Evolutionary conservation across 2,113 vertebrate species (phyloP).

Genomic region (Monarcha castaneiventris): DNA sequence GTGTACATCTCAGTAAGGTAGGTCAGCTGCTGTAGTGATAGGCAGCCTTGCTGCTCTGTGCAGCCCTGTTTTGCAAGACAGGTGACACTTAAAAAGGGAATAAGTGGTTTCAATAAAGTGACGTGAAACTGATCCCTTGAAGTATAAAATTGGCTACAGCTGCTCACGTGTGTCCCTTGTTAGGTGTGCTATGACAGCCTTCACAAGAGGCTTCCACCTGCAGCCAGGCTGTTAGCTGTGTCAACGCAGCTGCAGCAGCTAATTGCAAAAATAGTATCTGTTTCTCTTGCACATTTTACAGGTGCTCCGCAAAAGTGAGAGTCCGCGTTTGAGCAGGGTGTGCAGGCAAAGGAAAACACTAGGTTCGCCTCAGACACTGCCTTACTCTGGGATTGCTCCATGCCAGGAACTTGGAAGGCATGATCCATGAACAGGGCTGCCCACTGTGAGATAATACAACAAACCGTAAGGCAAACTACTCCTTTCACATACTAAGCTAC

Average conservation of each 20-base stretch:
- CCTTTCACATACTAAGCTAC: background rate
- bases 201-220: background rate
- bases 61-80: background rate
- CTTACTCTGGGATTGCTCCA: background rate
- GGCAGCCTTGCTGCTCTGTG: background rate
- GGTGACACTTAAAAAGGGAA: background rate
- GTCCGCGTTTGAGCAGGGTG: background rate
- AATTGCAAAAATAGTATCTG: background rate
- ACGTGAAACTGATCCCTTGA: background rate
- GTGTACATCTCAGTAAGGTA: background rate
- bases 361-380: background rate
- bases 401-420: background rate
- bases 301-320: background rate
- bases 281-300: background rate
- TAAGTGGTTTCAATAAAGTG: background rate
- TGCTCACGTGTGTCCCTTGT: background rate
- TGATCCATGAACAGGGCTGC: fast-evolving
- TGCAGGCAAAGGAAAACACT: background rate
- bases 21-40: background rate
- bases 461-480: background rate
- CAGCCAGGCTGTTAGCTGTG: background rate
- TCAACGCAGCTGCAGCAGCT: background rate
- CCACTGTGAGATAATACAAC: background rate
- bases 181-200: no score
- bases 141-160: background rate